A percentile compares a stretch with the other conserved stretches of the same genome.
phyloP scores from a whole-genome alignment of 37 sponge, comb jelly and placozoan species.

The Corticium candelabrum region DNA sequence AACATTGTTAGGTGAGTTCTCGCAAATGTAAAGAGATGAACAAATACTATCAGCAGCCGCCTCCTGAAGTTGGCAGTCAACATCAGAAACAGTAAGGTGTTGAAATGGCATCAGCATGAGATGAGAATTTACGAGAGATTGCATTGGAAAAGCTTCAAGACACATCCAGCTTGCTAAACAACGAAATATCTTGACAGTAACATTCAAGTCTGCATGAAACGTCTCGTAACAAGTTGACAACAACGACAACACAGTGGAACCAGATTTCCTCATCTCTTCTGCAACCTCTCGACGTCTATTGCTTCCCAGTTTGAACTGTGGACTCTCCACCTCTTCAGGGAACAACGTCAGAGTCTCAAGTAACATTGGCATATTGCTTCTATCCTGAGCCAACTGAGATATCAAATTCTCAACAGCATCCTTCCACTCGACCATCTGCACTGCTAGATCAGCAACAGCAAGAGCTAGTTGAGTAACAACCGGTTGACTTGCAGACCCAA shows the following conservation, averaged over 20 bases:
- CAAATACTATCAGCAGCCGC: not conserved
- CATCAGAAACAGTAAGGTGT: not conserved
- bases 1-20: not conserved
- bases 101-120: not conserved
- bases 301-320: not conserved
- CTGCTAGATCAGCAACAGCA: conserved; percentile 82
- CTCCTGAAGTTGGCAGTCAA: not conserved
- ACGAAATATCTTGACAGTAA: not conserved
- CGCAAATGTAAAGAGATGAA: not conserved
- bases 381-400: conserved; percentile 23
- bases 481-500: not conserved
- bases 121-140: not conserved
- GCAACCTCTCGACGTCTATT: not conserved
- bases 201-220: not conserved
- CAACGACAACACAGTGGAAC: not conserved
- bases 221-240: not conserved
- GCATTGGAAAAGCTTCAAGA: not conserved
- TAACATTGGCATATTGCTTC: conserved; percentile 37
- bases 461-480: conserved; percentile 44
- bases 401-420: conserved; percentile 50
- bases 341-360: conserved; percentile 59
- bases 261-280: not conserved
- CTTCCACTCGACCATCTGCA: conserved; percentile 73
- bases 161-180: not conserved
- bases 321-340: conserved; percentile 55